phyloP scores from a whole-genome alignment of 2,113 vertebrate genomes.

The Crotalus viridis region DNA sequence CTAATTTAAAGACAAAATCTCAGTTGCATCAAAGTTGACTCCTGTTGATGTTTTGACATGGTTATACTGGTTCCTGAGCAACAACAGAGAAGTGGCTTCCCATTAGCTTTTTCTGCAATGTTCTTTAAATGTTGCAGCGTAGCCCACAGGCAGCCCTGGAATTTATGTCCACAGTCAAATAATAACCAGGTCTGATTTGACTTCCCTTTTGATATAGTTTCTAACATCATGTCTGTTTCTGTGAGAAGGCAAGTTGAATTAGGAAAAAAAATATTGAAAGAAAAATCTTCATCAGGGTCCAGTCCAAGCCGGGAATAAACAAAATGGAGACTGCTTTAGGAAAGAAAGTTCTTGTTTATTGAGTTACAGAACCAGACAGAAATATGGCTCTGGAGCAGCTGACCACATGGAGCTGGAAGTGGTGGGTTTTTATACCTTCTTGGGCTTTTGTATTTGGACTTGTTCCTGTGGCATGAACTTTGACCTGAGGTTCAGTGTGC shows the following conservation, averaged over 20 bases:
- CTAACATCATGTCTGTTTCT: background rate
- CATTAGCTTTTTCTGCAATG: background rate
- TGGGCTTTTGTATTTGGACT: no score
- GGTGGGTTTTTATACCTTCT: no score
- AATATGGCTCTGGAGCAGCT: no score
- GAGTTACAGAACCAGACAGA: no score
- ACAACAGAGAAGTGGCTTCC: background rate
- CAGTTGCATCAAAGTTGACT: background rate
- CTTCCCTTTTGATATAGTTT: background rate
- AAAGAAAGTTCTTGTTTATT: no score
- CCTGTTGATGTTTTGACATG: background rate
- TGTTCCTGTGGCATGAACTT: no score
- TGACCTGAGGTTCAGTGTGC: no score
- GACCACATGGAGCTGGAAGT: no score
- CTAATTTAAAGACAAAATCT: background rate
- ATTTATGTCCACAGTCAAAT: background rate
- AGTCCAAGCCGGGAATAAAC: no score
- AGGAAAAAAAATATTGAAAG: background rate
- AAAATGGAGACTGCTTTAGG: no score
- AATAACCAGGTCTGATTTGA: background rate
- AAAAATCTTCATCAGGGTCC: no score
- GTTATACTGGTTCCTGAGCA: background rate
- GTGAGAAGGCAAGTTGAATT: background rate
- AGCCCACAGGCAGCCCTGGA: background rate
- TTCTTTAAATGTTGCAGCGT: background rate